A percentile compares a stretch with the other conserved stretches of the same genome.
Conservation (phyloP, 2,113 vertebrate genomes). For the Rhipidura dahli region DNA sequence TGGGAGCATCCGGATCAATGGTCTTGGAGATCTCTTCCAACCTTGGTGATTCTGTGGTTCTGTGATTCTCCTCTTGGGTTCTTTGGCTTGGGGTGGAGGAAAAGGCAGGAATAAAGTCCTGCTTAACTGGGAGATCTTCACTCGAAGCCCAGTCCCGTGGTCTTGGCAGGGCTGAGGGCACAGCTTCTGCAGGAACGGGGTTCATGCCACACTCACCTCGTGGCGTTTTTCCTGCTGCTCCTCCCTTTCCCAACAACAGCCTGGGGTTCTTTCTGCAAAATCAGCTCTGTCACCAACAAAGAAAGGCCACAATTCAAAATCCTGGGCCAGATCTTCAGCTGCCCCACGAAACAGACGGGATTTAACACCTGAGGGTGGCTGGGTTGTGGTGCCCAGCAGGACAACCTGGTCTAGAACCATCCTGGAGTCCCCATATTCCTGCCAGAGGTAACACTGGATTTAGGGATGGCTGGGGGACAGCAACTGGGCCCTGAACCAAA, state of each 20-base stretch:
- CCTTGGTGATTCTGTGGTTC: accelerated
- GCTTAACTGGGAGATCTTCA: not conserved
- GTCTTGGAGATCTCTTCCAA: not conserved
- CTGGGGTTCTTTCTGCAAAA: not conserved
- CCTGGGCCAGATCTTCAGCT: not conserved
- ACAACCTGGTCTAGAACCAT: accelerated
- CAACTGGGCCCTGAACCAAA: not conserved
- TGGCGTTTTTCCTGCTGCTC: not conserved
- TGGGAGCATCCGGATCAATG: accelerated
- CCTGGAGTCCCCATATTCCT: accelerated
- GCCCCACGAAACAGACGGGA: not conserved
- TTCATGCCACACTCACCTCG: not conserved
- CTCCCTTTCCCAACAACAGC: not conserved
- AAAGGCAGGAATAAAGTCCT: not conserved
- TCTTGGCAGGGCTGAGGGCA: not conserved
- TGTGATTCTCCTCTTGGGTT: not conserved
- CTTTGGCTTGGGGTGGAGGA: not conserved
- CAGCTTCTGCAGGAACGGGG: not conserved
- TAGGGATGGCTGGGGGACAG: not conserved
- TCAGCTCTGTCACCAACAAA: not conserved
- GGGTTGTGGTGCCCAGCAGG: not conserved
- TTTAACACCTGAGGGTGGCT: not conserved
- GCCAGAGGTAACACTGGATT: not conserved
- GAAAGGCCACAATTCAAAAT: not conserved
- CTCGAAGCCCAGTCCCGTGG: not conserved